Percentiles rank a stretch among this genome's conserved stretches.
Evolutionary conservation across 2,113 vertebrate genomes (phyloP).

Genomic region (Eonycteris spelaea): DNA sequence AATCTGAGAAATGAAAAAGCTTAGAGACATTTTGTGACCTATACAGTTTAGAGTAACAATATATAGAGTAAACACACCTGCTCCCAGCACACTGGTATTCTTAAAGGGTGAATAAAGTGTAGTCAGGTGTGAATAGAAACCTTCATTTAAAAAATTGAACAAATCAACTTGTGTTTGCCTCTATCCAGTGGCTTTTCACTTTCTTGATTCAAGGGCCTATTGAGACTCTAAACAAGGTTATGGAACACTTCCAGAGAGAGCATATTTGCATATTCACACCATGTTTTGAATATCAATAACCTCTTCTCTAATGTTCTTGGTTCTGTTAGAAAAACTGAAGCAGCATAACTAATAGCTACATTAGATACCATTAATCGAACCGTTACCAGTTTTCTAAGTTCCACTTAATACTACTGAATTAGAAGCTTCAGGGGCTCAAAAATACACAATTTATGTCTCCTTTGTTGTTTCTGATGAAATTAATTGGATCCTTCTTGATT

Average conservation of each 20-base stretch:
- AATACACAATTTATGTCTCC: conserved; percentile 7
- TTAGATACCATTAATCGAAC: conserved; percentile 43
- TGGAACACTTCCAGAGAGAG: conserved; percentile 66
- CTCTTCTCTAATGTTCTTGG: conserved; percentile 51
- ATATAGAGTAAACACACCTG: not conserved
- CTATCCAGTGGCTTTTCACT: conserved; percentile 55
- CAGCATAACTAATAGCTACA: conserved; percentile 61
- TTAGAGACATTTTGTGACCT: not conserved
- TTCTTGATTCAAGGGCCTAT: conserved; percentile 61
- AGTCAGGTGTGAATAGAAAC: conserved; percentile 23
- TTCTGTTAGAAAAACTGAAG: conserved; percentile 63
- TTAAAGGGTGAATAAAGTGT: not conserved
- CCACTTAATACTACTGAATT: not conserved
- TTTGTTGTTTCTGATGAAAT: conserved; percentile 47
- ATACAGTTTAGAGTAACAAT: not conserved
- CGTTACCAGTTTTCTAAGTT: conserved; percentile 36
- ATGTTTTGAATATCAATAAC: conserved; percentile 73
- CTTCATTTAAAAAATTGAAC: conserved; percentile 28
- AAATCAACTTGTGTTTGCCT: conserved; percentile 40
- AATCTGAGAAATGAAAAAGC: not conserved
- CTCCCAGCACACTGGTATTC: not conserved
- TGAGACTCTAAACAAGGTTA: conserved; percentile 69
- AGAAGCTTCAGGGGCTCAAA: conserved; percentile 2
- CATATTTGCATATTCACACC: conserved; percentile 65
- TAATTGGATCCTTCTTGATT: not conserved